Evolutionary conservation across 2,888 invertebrate genomes (phyloP), one percentile per base, ranked within the genome.

Genomic region (Phengaris alcon): DNA sequence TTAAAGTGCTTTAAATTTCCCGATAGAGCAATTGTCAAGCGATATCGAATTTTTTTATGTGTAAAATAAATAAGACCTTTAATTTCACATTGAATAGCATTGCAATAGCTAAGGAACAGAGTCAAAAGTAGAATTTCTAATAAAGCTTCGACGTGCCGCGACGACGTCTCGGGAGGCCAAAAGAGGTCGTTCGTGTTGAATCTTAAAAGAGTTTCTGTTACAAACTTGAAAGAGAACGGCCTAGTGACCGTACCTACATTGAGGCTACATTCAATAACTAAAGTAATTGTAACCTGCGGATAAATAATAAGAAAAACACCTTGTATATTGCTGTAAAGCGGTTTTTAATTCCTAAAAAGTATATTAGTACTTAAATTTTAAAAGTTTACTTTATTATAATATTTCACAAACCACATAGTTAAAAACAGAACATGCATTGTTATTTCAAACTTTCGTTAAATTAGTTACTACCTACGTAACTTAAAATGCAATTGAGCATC

Each of bases 41-140:
- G 72, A 35, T 72, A 72, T 70, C 69, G 48, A 48, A 51, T 69
- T 69, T 51, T 15, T 51, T 51, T 10, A 12, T 70, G 70, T 68
- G 68, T 69, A 46, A 69, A 69, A 69, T 69, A 52, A 72, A 35
- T 6, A 52, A 52, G 12, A 52, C 13, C 52, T 35, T 72, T 54
- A 13, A 72, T 72, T 52, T 52, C 35, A 52, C 72, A 35, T 22
- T 52, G 44, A 72, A 72, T 54, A 72, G 72, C 51, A 12, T 54
- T 15, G 22, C 6, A 52, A 72, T 35, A 64, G 72, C 54, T 22
- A 51, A 51, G 15, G 22, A 48, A 52, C 13, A 13, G 13, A 68
- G 52, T 35, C 52, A 13, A 72, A 54, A 72, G 72, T 54, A 54
- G 72, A 72, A 72, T 54, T 72, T 72, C 13, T 54, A 72, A 72